A percentile compares a stretch with the other conserved stretches of the same genome.
Conservation (phyloP, 2,797 vertebrate species). For the Crax fasciolata region DNA sequence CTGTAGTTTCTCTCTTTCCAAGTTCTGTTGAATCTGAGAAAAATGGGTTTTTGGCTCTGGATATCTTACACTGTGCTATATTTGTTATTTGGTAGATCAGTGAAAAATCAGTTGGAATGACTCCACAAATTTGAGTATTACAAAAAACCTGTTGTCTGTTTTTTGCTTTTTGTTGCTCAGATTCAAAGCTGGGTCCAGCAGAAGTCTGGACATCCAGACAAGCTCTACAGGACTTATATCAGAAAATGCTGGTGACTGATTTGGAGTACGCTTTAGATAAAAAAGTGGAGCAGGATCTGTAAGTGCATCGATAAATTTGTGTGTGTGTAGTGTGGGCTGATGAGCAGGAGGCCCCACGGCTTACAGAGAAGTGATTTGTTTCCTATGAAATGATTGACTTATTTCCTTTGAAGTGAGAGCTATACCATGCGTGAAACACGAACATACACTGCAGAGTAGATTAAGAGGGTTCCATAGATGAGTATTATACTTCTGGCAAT, state of each 20-base stretch:
- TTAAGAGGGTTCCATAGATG: neutral
- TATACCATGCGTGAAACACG: neutral
- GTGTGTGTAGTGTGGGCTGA: neutral
- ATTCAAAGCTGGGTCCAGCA: conserved; percentile 95
- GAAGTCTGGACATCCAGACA: conserved; percentile 99
- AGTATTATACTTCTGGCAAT: neutral
- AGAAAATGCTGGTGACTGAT: conserved; percentile 99
- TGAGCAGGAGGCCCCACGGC: neutral
- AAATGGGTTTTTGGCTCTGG: neutral
- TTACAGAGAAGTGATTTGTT: neutral
- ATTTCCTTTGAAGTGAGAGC: conserved; percentile 1
- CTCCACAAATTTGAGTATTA: neutral
- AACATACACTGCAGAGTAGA: neutral
- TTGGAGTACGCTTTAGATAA: conserved; percentile 99
- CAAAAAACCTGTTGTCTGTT: neutral
- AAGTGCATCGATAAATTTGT: conserved; percentile 77
- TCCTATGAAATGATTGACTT: neutral
- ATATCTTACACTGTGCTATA: neutral
- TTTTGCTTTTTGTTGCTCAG: conserved; percentile 77
- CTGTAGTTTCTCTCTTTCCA: neutral
- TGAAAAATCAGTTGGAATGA: neutral
- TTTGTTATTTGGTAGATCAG: neutral
- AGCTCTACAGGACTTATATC: conserved; percentile 98
- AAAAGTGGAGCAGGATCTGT: conserved; percentile 99
- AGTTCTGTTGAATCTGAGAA: neutral